phyloP scores from a whole-genome alignment of 2,113 vertebrate genomes.

The Melanostigma gelatinosum region DNA sequence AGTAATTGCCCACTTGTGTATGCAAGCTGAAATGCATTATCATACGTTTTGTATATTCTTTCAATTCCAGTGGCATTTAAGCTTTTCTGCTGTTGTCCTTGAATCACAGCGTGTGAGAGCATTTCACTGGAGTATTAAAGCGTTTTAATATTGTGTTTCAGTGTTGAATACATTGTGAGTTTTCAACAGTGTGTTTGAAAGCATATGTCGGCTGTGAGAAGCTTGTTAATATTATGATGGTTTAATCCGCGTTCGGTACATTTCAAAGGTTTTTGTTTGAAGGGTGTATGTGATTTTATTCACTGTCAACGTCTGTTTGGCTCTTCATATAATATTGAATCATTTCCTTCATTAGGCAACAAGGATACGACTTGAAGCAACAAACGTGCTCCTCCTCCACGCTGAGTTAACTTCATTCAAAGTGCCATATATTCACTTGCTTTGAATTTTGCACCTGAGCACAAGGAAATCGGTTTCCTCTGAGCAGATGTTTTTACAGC shows the following conservation, averaged over 20 bases:
- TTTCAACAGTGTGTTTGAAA: constrained; percentile 3
- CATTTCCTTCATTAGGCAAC: background rate
- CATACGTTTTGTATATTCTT: background rate
- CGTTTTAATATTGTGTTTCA: background rate
- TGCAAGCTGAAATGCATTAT: background rate
- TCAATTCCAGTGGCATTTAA: background rate
- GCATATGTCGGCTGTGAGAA: background rate
- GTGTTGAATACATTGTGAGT: background rate
- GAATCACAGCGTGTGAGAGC: background rate
- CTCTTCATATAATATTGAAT: background rate
- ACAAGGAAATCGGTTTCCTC: background rate
- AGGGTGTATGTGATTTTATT: background rate
- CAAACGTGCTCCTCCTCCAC: background rate
- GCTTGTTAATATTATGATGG: background rate
- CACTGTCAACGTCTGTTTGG: background rate
- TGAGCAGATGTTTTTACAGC: constrained; percentile 32
- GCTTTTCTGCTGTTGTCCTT: background rate
- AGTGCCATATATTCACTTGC: background rate
- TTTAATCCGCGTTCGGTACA: background rate
- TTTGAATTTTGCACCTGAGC: background rate
- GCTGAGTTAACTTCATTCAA: background rate
- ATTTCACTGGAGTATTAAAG: background rate
- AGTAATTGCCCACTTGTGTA: background rate
- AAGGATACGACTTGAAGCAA: constrained; percentile 4
- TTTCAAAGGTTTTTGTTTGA: constrained; percentile 1